Evolutionary conservation across 2,888 invertebrate genomes (phyloP).

Genomic region (Busseola fusca): DNA sequence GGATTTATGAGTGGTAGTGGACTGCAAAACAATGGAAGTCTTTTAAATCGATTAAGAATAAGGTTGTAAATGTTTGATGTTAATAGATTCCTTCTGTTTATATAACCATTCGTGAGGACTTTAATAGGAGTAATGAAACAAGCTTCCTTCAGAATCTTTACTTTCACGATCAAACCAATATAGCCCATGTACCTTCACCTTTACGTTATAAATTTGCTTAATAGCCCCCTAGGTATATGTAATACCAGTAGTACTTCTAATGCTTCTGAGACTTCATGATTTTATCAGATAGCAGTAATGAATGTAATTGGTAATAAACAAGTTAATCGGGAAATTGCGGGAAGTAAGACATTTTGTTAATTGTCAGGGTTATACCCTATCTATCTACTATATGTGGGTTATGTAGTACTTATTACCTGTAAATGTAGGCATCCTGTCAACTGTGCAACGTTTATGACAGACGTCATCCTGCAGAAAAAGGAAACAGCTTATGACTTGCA

Average conservation of each 20-base stretch:
- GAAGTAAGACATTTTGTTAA: conserved; percentile 44
- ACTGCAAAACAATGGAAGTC: neutral
- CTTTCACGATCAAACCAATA: neutral
- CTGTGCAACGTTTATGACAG: conserved; percentile 4
- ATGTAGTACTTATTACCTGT: neutral
- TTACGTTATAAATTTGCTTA: neutral
- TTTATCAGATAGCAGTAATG: conserved; percentile 40
- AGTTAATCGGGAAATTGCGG: conserved; percentile 26
- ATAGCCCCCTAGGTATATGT: neutral
- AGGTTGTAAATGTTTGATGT: neutral
- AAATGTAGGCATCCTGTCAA: conserved; percentile 5
- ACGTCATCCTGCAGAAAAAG: neutral
- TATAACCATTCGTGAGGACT: neutral
- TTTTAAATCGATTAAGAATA: neutral
- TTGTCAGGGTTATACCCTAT: conserved; percentile 4
- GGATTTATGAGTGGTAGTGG: neutral
- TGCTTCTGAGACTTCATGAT: neutral
- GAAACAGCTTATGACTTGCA: conserved; percentile 2
- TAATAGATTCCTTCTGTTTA: neutral
- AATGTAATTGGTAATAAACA: conserved; percentile 34
- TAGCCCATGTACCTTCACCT: neutral
- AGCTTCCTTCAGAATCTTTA: neutral
- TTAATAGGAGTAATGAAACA: neutral
- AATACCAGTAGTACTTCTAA: conserved; percentile 6
- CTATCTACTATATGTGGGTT: neutral